Percentiles rank a stretch among this genome's conserved stretches.
Evolutionary conservation across 2,113 vertebrate species (phyloP).

Genomic region (Acrocephalus arundinaceus): DNA sequence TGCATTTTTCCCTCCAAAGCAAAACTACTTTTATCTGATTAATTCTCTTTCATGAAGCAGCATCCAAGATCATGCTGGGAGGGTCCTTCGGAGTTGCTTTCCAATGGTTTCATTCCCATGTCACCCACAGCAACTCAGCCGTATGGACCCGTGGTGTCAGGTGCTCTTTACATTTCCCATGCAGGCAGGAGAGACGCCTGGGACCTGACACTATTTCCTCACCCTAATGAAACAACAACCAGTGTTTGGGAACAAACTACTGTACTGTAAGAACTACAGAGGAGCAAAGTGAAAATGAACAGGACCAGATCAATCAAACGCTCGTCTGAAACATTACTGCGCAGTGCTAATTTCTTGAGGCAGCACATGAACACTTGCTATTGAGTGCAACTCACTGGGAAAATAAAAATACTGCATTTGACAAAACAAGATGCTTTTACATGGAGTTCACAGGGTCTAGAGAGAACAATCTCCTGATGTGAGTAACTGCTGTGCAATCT

Average conservation of each 20-base stretch:
- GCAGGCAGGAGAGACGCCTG: neutral
- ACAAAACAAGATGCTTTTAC: neutral
- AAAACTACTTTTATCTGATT: neutral
- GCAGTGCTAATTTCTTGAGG: conserved; percentile 14
- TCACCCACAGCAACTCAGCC: neutral
- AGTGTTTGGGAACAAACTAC: neutral
- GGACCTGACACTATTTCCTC: neutral
- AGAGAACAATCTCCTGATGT: neutral
- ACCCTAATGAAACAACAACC: neutral
- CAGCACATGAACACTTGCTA: neutral
- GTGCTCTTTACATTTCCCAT: neutral
- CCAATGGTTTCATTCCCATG: neutral
- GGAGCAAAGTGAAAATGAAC: conserved; percentile 26
- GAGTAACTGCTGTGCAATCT: conserved; percentile 5
- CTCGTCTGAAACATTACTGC: neutral
- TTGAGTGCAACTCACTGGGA: neutral
- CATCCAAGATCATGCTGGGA: neutral
- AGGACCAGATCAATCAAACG: neutral
- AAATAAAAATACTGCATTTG: neutral
- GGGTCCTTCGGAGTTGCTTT: neutral
- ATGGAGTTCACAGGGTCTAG: neutral
- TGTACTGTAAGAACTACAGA: neutral
- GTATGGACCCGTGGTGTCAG: neutral
- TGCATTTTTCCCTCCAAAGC: neutral
- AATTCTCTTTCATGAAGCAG: neutral